These are phyloP conservation scores for Gari tellinella DNA, from an alignment of 2,888 invertebrate genomes.

Conservation along the genomic window DNA sequence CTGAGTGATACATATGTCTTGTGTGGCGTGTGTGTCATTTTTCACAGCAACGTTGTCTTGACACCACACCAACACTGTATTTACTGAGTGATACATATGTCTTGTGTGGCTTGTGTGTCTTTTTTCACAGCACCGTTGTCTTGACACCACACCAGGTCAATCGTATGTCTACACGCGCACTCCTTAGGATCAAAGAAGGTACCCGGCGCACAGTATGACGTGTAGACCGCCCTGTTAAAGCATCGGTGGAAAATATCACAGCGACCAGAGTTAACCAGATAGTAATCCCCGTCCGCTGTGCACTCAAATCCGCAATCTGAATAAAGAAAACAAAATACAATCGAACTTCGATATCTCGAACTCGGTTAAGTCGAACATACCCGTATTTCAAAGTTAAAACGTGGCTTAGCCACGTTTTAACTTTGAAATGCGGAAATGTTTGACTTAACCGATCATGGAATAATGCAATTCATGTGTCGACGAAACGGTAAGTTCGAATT, in stretches of 20 bases:
- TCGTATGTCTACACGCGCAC: constrained; percentile 41
- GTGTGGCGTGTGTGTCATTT: no score
- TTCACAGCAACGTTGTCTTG: constrained; percentile 38
- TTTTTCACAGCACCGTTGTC: constrained; percentile 34
- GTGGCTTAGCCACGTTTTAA: no score
- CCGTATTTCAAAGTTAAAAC: no score
- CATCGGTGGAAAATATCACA: constrained; percentile 57
- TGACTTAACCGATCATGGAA: no score
- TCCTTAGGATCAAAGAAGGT: constrained; percentile 47
- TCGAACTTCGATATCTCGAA: no score
- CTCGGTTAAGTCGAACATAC: no score
- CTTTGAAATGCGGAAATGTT: no score
- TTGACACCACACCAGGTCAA: constrained; percentile 40
- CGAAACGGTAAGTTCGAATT: no score
- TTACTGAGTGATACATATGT: background rate
- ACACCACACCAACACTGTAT: constrained; percentile 48
- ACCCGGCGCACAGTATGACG: constrained; percentile 49
- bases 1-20: background rate
- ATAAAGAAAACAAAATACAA: background rate
- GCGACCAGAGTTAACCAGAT: constrained; percentile 32
- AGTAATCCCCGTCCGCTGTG: constrained; percentile 26
- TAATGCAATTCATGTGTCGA: background rate
- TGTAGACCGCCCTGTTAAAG: constrained; percentile 19
- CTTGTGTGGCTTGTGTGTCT: no score
- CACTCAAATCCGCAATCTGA: constrained; percentile 53